Conservation (phyloP, 2,888 invertebrate species). For the Napeogenes sylphis region DNA sequence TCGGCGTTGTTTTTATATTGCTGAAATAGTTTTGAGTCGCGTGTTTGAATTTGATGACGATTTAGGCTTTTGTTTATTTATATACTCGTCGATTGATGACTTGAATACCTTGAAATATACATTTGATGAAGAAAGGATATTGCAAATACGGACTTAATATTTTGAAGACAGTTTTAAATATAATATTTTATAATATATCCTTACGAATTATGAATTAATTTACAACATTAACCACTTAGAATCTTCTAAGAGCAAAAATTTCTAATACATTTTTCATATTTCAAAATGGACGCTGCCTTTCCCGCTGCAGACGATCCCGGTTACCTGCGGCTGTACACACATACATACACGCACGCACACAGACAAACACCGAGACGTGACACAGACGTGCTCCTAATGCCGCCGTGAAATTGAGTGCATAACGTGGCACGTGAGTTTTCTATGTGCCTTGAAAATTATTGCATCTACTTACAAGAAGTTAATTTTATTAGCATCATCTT, state of each 20-base stretch:
- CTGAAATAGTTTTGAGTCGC: neutral
- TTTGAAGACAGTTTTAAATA: too few species aligned
- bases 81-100: too few species aligned
- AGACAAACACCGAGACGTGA: conserved; percentile 50
- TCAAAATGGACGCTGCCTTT: conserved; percentile 54
- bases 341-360: conserved; percentile 35
- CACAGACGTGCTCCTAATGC: conserved; percentile 65
- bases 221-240: conserved; percentile 46
- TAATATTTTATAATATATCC: neutral
- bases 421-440: conserved; percentile 50
- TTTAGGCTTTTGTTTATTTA: too few species aligned
- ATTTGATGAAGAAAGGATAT: too few species aligned
- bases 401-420: conserved; percentile 44
- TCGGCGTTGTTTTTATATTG: conserved; percentile 50
- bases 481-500: neutral
- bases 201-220: conserved; percentile 8
- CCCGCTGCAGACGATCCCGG: conserved; percentile 64
- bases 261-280: conserved; percentile 51
- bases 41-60: neutral
- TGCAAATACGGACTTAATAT: too few species aligned
- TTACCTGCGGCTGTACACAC: conserved; percentile 63
- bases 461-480: conserved; percentile 13
- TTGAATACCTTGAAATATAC: too few species aligned
- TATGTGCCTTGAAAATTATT: conserved; percentile 19
- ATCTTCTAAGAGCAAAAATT: conserved; percentile 60